Evolutionary conservation across 2,888 invertebrate species (phyloP).

Genomic region (Frankliniella fusca): DNA sequence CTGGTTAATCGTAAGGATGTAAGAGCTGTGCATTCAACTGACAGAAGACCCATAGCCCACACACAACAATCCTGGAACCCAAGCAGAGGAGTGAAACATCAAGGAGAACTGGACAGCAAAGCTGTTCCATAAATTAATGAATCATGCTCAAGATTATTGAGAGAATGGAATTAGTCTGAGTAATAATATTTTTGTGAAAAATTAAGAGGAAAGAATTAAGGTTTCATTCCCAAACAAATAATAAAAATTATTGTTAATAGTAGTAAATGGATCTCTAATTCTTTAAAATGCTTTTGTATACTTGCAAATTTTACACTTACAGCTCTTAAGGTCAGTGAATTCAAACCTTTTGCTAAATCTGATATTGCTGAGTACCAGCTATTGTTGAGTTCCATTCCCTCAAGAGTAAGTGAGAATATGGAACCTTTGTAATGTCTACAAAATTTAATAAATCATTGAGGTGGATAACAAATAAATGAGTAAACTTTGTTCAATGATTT

Average conservation of each 20-base stretch:
- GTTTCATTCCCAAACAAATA: neutral
- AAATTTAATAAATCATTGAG: neutral
- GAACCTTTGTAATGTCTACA: constrained; percentile 12
- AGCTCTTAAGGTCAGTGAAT: neutral
- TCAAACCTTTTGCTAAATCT: neutral
- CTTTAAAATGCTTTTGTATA: too few relatives aligned
- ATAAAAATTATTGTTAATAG: neutral
- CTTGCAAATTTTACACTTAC: neutral
- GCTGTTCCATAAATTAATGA: too few relatives aligned
- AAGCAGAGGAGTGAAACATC: too few relatives aligned
- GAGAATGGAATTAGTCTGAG: too few relatives aligned
- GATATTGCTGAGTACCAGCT: neutral
- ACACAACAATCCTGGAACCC: neutral
- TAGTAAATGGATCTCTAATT: neutral
- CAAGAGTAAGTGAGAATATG: neutral
- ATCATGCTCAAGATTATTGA: too few relatives aligned
- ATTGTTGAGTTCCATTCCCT: constrained; percentile 20
- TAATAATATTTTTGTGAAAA: neutral
- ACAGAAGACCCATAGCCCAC: constrained; percentile 2
- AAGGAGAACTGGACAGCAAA: neutral
- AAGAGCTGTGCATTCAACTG: neutral
- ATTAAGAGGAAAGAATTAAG: neutral
- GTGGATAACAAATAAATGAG: neutral
- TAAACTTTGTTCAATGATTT: too few relatives aligned
- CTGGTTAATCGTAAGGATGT: neutral